These are phyloP conservation scores for Thripadectes ignobilis DNA, from an alignment of 2,797 vertebrate species.

Conservation along the genomic window DNA sequence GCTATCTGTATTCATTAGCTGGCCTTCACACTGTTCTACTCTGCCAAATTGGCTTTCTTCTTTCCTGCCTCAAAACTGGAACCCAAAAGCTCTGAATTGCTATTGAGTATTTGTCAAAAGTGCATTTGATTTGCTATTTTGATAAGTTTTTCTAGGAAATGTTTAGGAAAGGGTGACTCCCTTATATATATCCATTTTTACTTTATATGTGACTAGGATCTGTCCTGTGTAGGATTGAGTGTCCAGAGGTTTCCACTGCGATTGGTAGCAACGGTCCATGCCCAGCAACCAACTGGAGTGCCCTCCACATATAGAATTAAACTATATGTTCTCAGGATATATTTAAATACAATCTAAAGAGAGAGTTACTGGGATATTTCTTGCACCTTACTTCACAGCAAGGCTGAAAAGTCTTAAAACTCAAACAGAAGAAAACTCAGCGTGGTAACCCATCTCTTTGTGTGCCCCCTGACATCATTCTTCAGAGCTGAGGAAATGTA, in stretches of 20 bases:
- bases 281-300: background rate
- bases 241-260: background rate
- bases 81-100: background rate
- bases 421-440: background rate
- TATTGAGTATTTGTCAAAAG: background rate
- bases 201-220: background rate
- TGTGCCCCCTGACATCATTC: background rate
- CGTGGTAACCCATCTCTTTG: background rate
- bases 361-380: background rate
- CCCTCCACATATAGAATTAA: background rate
- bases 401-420: background rate
- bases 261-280: background rate
- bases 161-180: background rate
- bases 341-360: background rate
- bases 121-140: background rate
- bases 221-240: background rate
- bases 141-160: background rate
- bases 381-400: background rate
- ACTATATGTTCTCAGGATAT: background rate
- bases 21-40: constrained; percentile 32
- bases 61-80: constrained; percentile 49
- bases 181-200: background rate
- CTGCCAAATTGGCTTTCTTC: constrained; percentile 40
- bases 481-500: background rate
- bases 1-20: constrained; percentile 53